Base-by-base conservation (phyloP, 1,140 invertebrate species). In the Neotoxoptera formosana region DNA sequence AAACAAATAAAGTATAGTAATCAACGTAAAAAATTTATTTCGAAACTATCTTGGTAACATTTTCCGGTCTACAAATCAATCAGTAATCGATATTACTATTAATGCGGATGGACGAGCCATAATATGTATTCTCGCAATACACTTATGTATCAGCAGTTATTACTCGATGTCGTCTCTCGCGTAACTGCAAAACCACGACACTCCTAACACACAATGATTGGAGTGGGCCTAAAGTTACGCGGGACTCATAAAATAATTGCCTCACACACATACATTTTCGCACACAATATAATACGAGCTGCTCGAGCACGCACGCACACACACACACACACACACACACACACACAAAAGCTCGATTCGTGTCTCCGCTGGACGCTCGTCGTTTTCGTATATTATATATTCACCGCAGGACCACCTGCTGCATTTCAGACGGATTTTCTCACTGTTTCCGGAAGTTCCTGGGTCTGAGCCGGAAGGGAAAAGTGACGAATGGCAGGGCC, bases 401-500 rank as follows among this genome's bases (percentile, higher is more conserved):
- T 20, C 76, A 83, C 60, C n/a, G 30, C n/a, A 76, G 60, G 60
- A 76, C 6, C 60, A 76, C 4, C 60, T 76, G 60, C 60, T 76
- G 60, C n/a, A 6, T 76, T 76, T 76, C 60, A 34, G 17, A 34
- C n/a, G n/a, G 60, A 76, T 17, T 76, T 76, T 0, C 34, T 34
- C 41, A 88, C 47, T 17, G 47, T 88, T 53, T 88, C 21, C 17
- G 86, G 25, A 21, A 14, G 20, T 60, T 94, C 48, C 94, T 93
- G 41, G 93, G 89, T 21, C 93, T 45, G 76, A 95, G 94, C 14
- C 94, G 94, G 87, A 95, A 95, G 56, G 94, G 93, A 47, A 94
- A 94, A n/a, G 94, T 94, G 34, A 94, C 91, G 67, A 87, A 94
- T 21, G 95, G 94, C 56, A 95, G 88, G 23, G 95, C 94, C n/a